Evolutionary conservation across 2,113 vertebrate species (phyloP), one percentile per base, ranked within the genome.

Genomic region (Delphinus delphis): DNA sequence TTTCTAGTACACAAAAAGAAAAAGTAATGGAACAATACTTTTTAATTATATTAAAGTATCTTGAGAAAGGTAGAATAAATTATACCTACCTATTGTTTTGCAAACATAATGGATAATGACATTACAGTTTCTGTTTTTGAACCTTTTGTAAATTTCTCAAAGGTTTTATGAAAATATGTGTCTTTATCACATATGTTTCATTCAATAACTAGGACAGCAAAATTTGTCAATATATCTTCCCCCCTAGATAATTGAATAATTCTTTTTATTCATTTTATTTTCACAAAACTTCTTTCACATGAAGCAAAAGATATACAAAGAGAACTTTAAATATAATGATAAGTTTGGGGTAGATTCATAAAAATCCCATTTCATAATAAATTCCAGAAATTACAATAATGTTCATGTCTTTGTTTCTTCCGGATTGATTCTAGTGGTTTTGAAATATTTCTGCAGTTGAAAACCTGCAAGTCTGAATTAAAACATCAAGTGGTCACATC

Each of bases 381-480:
- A 65, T 83, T 83, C 11, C 47, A 68, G 71, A 68, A 74, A 77
- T 31, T 77, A 60, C 9, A 90, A 68, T 85, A 77, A 31, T 60
- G n/a, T 55, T 65, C 58, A 67, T 76, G 23, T 90, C 31, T 89
- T 82, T 84, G 21, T 55, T 89, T 41, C 47, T 83, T 95, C 8
- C 23, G 36, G 68, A 60, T n/a, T 84, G 13, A 70, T 44, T 77
- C 70, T 23, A 20, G 53, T 44, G 15, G 33, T 58, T 71, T 88
- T 84, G 55, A 90, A 77, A 60, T 93, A 84, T 96, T 77, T 96
- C 53, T 79, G 53, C 20, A 79, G 41, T 71, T 20, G 67, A 60
- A 89, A 85, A 85, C n/a, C 91, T 73, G 9, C 8, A 96, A 93
- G n/a, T 44, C 79, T 47, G 84, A 71, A 63, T 47, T 31, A 82